Base-by-base conservation (phyloP, 2,797 vertebrate species). In the Cetoscarus ocellatus region DNA sequence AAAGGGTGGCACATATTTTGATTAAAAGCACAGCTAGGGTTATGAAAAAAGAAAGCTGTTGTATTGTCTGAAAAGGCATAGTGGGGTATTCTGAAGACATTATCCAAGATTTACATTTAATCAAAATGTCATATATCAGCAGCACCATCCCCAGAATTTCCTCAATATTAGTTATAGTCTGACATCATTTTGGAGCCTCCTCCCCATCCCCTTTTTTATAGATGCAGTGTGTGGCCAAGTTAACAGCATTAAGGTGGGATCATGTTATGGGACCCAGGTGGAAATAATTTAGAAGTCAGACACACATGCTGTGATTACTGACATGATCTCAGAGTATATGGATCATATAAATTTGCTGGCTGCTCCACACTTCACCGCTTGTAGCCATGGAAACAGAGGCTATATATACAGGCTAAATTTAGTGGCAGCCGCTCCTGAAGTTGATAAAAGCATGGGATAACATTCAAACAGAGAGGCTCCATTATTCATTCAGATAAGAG, bases 321-420 rank as follows among this genome's bases (percentile, higher is more conserved):
- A 80, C 75, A 50, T 74, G 67, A 57, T 77, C 59, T 79, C 65
- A 47, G 45, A 67, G 64, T 15, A 45, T 80, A 78, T 73, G 71
- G 68, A 81, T 85, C 70, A 65, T 80, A 70, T 87, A 77, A 64
- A 83, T 82, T 61, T 78, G 60, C 81, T 73, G 65, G 83, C 39
- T 86, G 78, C 66, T 49, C 48, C 54, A 40, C 67, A 67, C 75
- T 80, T 83, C 71, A 66, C 79, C 58, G 65, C 56, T 44, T 13
- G 90, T 93, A 87, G 62, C 85, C 89, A 92, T 92, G 90, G 89
- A 90, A 90, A 93, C 90, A 73, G 75, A 61, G 85, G 68, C 80
- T 88, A 77, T 90, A 85, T 81, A 50, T 27, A 27, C 18, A 86
- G 64, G 82, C 84, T 89, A 91, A 90, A 89, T 87, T 86, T 91